phyloP scores from a whole-genome alignment of 2,113 vertebrate species.

The Donacobius atricapilla region DNA sequence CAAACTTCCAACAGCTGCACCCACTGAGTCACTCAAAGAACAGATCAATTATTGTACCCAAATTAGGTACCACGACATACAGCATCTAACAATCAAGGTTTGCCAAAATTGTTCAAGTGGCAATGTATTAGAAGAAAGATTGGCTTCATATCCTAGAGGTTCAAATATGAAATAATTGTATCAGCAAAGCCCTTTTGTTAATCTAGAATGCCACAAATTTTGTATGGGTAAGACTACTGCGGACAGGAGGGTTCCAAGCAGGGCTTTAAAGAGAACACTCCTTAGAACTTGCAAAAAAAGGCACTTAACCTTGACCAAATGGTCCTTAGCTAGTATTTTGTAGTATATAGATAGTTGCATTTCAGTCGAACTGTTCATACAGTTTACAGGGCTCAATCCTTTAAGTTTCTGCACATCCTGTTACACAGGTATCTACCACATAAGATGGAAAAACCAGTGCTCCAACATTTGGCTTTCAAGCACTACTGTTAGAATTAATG shows the following conservation, averaged over 20 bases:
- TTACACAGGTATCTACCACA: background rate
- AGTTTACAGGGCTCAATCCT: background rate
- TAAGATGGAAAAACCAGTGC: background rate
- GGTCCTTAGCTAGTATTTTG: background rate
- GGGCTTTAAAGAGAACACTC: background rate
- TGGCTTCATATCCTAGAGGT: background rate
- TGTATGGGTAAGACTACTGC: background rate
- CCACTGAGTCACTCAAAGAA: background rate
- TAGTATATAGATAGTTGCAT: background rate
- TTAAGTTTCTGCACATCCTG: background rate
- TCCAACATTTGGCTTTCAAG: background rate
- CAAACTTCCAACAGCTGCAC: background rate
- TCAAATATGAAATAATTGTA: background rate
- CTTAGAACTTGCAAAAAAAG: background rate
- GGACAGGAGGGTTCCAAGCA: background rate
- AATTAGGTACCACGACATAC: background rate
- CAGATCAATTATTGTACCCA: background rate
- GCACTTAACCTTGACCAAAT: background rate
- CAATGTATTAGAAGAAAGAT: background rate
- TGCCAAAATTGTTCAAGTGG: background rate
- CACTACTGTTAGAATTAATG: background rate
- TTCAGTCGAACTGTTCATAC: background rate
- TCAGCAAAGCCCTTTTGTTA: background rate
- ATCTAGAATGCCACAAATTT: background rate
- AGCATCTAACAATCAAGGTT: background rate